Conservation (phyloP, 2,797 vertebrate species). For the Aeoliscus strigatus region DNA sequence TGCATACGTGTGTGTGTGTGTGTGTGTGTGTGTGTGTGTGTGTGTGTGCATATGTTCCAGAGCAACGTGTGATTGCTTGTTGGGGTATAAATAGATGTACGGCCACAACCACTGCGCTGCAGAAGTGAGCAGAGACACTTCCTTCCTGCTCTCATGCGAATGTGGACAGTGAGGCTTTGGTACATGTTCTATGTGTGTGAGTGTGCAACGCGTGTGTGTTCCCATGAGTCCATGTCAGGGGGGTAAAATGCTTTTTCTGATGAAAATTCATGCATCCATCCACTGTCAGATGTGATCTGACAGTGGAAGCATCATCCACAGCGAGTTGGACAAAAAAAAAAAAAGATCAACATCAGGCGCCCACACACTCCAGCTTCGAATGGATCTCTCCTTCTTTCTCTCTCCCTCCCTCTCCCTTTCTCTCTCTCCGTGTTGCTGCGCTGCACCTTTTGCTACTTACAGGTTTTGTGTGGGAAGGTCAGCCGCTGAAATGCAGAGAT, state of each 20-base stretch:
- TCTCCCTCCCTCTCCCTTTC: conserved; percentile 25
- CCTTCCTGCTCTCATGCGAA: conserved; percentile 44
- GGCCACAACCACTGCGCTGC: conserved; percentile 20
- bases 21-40: conserved; percentile 12
- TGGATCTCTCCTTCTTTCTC: conserved; percentile 20
- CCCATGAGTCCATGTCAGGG: conserved; percentile 16
- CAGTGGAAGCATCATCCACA: conserved; percentile 53
- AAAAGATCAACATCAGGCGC: conserved; percentile 49
- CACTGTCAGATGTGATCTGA: no score
- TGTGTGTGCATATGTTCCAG: background rate
- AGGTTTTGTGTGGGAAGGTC: conserved; percentile 93
- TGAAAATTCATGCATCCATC: no score
- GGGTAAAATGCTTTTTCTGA: background rate
- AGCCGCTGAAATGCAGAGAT: conserved; percentile 92
- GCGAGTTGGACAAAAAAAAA: no score
- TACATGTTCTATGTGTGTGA: conserved; percentile 1
- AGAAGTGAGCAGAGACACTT: conserved; percentile 33
- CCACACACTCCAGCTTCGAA: conserved; percentile 43
- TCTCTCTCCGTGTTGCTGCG: conserved; percentile 25
- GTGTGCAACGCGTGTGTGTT: background rate
- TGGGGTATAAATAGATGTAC: conserved; percentile 44
- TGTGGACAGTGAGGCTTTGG: conserved; percentile 15
- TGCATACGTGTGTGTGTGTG: conserved; percentile 7
- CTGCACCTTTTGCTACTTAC: conserved; percentile 78
- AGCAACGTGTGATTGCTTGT: conserved; percentile 7